Percentiles rank a stretch among this genome's conserved stretches.
Conservation (phyloP, 2,797 vertebrate genomes). For the Meda fulgida region DNA sequence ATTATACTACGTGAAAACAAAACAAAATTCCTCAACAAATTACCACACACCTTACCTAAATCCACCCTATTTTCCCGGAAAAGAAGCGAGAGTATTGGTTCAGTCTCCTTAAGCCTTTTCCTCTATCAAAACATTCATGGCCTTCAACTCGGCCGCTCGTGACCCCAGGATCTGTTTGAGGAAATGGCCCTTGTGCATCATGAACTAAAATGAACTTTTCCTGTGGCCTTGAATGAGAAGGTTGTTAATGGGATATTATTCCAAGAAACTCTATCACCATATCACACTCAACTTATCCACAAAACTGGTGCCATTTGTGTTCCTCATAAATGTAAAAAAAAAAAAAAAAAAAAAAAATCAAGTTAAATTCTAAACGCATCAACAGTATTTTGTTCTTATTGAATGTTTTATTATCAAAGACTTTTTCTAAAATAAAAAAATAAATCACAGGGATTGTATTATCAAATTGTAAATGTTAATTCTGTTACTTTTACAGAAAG, state of each 20-base stretch:
- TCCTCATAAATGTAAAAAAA: neutral
- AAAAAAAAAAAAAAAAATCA: rapidly evolving
- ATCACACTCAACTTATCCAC: neutral
- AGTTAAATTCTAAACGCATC: neutral
- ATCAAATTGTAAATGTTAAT: neutral
- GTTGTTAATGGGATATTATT: constrained; percentile 9
- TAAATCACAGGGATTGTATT: neutral
- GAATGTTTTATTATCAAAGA: neutral
- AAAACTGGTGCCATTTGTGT: neutral
- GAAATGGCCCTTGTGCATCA: constrained; percentile 35
- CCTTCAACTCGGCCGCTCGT: constrained; percentile 24
- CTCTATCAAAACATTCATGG: constrained; percentile 35
- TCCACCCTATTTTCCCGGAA: neutral
- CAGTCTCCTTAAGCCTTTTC: constrained; percentile 32
- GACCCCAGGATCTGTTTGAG: constrained; percentile 29
- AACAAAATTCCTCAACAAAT: neutral
- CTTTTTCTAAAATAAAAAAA: neutral
- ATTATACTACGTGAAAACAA: neutral
- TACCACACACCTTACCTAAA: neutral
- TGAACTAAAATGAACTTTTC: constrained; percentile 30
- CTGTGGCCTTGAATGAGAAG: constrained; percentile 22
- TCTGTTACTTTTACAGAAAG: neutral
- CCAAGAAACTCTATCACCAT: neutral
- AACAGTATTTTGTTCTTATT: neutral
- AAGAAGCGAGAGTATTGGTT: neutral